phyloP scores from a whole-genome alignment of 2,888 invertebrate species.

The Anoncus sp. region DNA sequence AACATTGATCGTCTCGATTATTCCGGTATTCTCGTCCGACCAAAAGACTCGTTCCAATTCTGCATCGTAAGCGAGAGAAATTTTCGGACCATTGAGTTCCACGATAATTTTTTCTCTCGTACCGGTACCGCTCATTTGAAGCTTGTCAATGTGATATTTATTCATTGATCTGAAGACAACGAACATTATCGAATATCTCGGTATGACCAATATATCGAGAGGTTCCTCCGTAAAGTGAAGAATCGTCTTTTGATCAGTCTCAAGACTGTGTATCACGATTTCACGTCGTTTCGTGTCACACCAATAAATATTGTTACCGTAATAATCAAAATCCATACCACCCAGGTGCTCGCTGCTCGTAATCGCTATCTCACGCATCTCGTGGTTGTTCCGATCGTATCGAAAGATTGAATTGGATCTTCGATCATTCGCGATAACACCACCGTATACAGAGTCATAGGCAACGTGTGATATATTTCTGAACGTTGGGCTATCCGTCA shows the following conservation, averaged over 20 bases:
- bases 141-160: constrained; percentile 86
- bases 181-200: constrained; percentile 83
- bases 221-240: constrained; percentile 87
- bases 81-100: constrained; percentile 83
- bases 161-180: constrained; percentile 72
- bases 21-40: constrained; percentile 87
- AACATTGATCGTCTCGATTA: constrained; percentile 87
- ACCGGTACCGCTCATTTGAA: constrained; percentile 88
- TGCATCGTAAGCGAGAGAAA: constrained; percentile 85
- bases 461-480: constrained; percentile 87
- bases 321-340: constrained; percentile 88
- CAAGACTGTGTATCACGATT: constrained; percentile 88
- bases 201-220: constrained; percentile 88
- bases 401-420: constrained; percentile 69
- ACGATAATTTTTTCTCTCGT: constrained; percentile 81
- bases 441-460: constrained; percentile 86
- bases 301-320: constrained; percentile 90
- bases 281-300: constrained; percentile 87
- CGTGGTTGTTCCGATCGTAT: constrained; percentile 62
- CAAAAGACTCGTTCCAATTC: constrained; percentile 87
- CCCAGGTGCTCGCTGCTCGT: constrained; percentile 84
- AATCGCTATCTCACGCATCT: constrained; percentile 77
- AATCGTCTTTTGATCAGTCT: constrained; percentile 85
- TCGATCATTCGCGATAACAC: constrained; percentile 70
- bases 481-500: constrained; percentile 80